Evolutionary conservation across 2,113 vertebrate genomes (phyloP).

Genomic region (Aldabrachelys gigantea): DNA sequence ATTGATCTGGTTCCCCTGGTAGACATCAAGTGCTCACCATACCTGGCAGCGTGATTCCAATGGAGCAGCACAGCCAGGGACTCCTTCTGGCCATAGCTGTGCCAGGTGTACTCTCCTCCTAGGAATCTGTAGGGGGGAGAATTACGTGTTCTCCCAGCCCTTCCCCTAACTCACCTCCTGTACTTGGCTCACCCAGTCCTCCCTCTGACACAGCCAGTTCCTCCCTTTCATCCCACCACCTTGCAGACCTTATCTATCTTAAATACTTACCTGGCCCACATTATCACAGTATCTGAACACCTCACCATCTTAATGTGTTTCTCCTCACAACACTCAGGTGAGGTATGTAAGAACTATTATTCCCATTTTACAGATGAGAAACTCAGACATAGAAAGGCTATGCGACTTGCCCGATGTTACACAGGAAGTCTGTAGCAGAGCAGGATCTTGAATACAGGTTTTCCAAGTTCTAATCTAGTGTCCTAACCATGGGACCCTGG

Average conservation of each 20-base stretch:
- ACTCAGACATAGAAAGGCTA: neutral
- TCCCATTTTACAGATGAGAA: neutral
- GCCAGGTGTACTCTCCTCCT: neutral
- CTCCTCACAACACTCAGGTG: neutral
- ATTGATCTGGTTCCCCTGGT: neutral
- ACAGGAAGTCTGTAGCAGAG: neutral
- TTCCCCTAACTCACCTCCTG: neutral
- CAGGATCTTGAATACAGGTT: neutral
- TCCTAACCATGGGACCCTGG: neutral
- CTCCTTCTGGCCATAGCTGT: neutral
- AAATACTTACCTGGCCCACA: neutral
- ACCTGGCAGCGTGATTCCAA: neutral
- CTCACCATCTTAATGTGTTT: neutral
- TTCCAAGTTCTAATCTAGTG: neutral
- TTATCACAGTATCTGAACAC: neutral
- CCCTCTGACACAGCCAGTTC: neutral
- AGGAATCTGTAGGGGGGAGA: neutral
- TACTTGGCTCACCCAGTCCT: neutral
- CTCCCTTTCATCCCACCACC: neutral
- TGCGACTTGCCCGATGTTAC: neutral
- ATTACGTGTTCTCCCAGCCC: neutral
- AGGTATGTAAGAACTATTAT: neutral
- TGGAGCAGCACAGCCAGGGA: neutral
- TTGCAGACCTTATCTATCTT: slow-evolving; percentile 23
- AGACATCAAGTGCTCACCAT: neutral